phyloP scores from a whole-genome alignment of 2,888 invertebrate species.

The Coronaproctus castanopsis region DNA sequence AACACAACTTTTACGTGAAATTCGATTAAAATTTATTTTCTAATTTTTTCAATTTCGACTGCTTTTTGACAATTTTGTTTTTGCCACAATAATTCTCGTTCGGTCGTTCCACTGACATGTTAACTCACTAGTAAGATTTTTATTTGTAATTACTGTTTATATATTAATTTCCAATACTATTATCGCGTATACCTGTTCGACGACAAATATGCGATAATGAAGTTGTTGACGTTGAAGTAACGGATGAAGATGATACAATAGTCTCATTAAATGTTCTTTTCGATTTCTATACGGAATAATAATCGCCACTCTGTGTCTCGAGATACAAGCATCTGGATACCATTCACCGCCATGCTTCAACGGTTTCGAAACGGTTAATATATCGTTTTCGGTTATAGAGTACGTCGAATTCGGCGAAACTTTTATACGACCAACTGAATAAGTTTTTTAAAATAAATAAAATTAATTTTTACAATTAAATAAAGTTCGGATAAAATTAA shows the following conservation, averaged over 20 bases:
- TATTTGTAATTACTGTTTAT: too few relatives aligned
- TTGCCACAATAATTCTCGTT: too few relatives aligned
- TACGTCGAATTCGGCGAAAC: slow-evolving; percentile 8
- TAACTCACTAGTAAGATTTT: too few relatives aligned
- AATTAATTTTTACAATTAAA: too few relatives aligned
- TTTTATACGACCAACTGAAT: slow-evolving; percentile 8
- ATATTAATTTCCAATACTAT: too few relatives aligned
- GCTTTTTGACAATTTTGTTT: too few relatives aligned
- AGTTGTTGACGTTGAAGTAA: slow-evolving; percentile 31
- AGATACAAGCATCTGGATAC: slow-evolving; percentile 27
- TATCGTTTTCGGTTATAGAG: slow-evolving; percentile 14
- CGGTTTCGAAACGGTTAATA: slow-evolving; percentile 13
- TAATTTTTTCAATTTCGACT: too few relatives aligned
- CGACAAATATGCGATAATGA: slow-evolving; percentile 31
- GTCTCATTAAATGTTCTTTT: slow-evolving; percentile 27
- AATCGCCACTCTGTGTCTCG: slow-evolving; percentile 34
- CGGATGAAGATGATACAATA: slow-evolving; percentile 30
- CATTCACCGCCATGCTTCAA: slow-evolving; percentile 31
- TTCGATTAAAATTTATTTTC: too few relatives aligned
- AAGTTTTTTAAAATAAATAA: too few relatives aligned
- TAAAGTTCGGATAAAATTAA: too few relatives aligned
- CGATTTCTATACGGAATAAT: slow-evolving; percentile 36
- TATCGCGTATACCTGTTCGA: slow-evolving; percentile 29
- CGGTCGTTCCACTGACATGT: too few relatives aligned
- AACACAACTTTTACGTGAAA: too few relatives aligned